Evolutionary conservation across 2,797 vertebrate genomes (phyloP).

Genomic region (Falco novaeseelandiae): DNA sequence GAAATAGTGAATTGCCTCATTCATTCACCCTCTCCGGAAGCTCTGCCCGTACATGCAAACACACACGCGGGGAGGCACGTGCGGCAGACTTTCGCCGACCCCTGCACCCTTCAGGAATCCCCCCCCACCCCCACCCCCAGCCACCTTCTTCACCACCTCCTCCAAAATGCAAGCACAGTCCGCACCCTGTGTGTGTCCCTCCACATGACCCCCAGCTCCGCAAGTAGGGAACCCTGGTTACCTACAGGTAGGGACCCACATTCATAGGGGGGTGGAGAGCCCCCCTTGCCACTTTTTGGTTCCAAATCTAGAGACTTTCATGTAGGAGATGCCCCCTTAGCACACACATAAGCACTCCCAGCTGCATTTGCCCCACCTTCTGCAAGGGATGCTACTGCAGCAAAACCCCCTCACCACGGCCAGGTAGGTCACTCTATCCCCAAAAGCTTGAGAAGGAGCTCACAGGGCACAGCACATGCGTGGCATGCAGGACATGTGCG

Average conservation of each 20-base stretch:
- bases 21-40: slow-evolving; percentile 58
- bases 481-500: fast-evolving
- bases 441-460: not conserved
- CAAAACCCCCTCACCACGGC: fast-evolving
- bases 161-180: not conserved
- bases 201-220: fast-evolving
- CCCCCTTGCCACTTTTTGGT: not conserved
- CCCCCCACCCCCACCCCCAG: not conserved
- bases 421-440: not conserved
- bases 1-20: slow-evolving; percentile 67
- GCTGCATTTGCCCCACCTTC: not conserved
- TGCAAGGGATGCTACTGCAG: not conserved
- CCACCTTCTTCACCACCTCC: not conserved
- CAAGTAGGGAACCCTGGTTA: not conserved
- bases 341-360: not conserved
- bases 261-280: fast-evolving
- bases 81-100: not conserved
- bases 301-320: not conserved
- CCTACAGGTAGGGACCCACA: no score
- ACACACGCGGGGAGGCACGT: not conserved
- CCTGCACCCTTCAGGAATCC: not conserved
- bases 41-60: slow-evolving; percentile 25
- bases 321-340: fast-evolving
- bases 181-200: not conserved
- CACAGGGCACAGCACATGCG: not conserved